phyloP scores from a whole-genome alignment of 30 jellyfish, hydroid and myxozoan genomes.

The Kudoa iwatai region DNA sequence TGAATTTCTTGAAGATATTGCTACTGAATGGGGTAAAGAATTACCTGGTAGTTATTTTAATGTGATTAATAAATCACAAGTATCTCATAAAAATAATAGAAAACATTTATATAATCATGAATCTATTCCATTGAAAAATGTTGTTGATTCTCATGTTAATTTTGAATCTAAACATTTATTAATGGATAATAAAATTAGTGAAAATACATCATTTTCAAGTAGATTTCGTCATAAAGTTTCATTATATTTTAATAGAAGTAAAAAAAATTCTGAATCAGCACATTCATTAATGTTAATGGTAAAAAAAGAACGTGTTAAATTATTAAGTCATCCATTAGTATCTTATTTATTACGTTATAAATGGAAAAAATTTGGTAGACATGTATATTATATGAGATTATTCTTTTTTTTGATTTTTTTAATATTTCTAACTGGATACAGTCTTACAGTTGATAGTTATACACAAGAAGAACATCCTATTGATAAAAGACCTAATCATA shows the following conservation, averaged over 20 bases:
- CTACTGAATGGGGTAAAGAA: constrained; percentile 62
- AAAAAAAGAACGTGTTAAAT: constrained; percentile 35
- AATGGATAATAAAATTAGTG: too few species aligned
- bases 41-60: not conserved
- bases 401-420: constrained; percentile 17
- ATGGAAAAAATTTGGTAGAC: constrained; percentile 64
- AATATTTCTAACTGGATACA: constrained; percentile 47
- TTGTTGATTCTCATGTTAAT: not conserved
- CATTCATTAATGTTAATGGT: constrained; percentile 10
- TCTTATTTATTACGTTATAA: constrained; percentile 51
- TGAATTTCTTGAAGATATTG: constrained; percentile 58
- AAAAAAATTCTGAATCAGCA: not conserved
- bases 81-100: too few species aligned
- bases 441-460: constrained; percentile 14
- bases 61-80: not conserved
- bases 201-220: too few species aligned
- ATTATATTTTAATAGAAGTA: not conserved
- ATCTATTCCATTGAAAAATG: not conserved
- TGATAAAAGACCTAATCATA: too few species aligned
- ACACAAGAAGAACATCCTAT: too few species aligned
- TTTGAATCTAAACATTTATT: too few species aligned
- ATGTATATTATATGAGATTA: constrained; percentile 46
- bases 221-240: too few species aligned
- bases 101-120: too few species aligned
- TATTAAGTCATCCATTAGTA: constrained; percentile 68